phyloP scores from a whole-genome alignment of 2,888 invertebrate genomes.

The Temnothorax ravouxi region DNA sequence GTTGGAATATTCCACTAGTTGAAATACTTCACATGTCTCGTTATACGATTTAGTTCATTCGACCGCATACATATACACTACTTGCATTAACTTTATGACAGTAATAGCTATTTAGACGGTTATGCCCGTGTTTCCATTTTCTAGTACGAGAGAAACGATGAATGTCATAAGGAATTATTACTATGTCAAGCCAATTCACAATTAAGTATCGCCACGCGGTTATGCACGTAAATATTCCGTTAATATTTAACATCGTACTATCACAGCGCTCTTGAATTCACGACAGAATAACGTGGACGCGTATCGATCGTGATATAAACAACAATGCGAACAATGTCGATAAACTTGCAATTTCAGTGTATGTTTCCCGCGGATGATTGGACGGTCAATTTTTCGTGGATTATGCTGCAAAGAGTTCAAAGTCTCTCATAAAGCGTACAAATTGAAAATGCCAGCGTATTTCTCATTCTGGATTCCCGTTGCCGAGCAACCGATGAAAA shows the following conservation, averaged over 20 bases:
- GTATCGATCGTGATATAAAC: not conserved
- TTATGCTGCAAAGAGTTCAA: constrained; percentile 45
- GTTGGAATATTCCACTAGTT: constrained; percentile 50
- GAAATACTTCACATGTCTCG: constrained; percentile 57
- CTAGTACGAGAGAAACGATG: not conserved
- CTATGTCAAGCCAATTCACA: not conserved
- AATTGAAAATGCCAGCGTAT: constrained; percentile 41
- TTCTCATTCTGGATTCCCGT: constrained; percentile 24
- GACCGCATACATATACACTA: not conserved
- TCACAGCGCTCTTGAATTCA: not conserved
- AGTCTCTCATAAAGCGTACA: constrained; percentile 45
- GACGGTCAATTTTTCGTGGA: constrained; percentile 48
- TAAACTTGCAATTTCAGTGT: constrained; percentile 40
- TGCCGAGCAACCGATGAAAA: constrained; percentile 51
- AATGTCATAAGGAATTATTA: not conserved
- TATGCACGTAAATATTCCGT: not conserved
- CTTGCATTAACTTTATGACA: constrained; percentile 10
- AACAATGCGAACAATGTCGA: constrained; percentile 10
- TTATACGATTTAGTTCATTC: constrained; percentile 19
- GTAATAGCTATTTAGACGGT: not conserved
- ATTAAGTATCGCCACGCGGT: not conserved
- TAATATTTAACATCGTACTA: constrained; percentile 1
- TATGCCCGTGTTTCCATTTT: not conserved
- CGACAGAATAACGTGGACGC: not conserved
- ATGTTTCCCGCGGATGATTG: constrained; percentile 21